Conservation (phyloP, 2,797 vertebrate species). For the Myotis daubentonii region DNA sequence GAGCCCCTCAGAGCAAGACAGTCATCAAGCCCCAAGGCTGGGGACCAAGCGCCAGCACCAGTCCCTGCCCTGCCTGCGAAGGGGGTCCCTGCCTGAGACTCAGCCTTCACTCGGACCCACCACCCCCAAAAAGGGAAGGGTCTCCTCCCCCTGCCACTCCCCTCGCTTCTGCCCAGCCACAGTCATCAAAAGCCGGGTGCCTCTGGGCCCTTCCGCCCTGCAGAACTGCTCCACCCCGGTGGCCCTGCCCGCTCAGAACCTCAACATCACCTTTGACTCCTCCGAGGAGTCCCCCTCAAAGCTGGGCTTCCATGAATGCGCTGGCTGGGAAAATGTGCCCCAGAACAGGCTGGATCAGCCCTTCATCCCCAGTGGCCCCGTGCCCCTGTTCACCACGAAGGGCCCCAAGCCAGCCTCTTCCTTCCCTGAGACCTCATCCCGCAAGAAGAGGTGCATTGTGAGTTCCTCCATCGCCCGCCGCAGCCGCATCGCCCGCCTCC, state of each 20-base stretch:
- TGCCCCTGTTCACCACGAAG: slow-evolving; percentile 19
- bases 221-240: slow-evolving; percentile 70
- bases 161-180: slow-evolving; percentile 62
- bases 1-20: neutral
- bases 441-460: slow-evolving; percentile 41
- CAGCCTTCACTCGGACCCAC: neutral
- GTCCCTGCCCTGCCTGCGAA: slow-evolving; percentile 62
- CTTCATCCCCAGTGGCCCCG: slow-evolving; percentile 43
- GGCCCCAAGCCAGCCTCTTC: slow-evolving; percentile 44
- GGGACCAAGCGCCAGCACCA: slow-evolving; percentile 62
- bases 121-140: slow-evolving; percentile 27
- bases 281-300: neutral
- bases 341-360: neutral
- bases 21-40: neutral
- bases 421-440: neutral
- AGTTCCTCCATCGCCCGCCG: slow-evolving; percentile 44
- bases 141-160: neutral
- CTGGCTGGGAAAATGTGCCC: slow-evolving; percentile 6
- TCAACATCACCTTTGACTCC: slow-evolving; percentile 81
- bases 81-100: slow-evolving; percentile 52
- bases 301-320: rapidly evolving
- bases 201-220: slow-evolving; percentile 58
- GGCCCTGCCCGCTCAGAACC: neutral
- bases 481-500: slow-evolving; percentile 56
- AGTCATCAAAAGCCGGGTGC: slow-evolving; percentile 64